Evolutionary conservation across 2,888 invertebrate species (phyloP).

Genomic region (Apamea sordens): DNA sequence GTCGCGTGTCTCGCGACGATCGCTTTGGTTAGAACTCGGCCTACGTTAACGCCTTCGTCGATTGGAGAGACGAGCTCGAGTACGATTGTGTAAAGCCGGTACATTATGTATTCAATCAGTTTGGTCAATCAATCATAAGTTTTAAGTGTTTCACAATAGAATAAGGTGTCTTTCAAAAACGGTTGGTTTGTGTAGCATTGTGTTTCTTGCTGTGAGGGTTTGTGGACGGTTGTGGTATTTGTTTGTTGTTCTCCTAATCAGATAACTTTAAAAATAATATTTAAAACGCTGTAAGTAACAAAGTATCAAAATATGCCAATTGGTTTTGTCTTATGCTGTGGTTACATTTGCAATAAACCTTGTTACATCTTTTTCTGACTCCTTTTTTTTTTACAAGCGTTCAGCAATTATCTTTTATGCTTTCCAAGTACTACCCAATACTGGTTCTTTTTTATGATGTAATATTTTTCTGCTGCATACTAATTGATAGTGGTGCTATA

Average conservation of each 20-base stretch:
- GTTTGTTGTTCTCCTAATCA: slow-evolving; percentile 59
- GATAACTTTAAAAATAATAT: slow-evolving; percentile 38
- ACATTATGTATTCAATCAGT: background rate
- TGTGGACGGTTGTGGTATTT: slow-evolving; percentile 64
- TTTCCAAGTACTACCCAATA: slow-evolving; percentile 17
- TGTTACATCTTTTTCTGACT: background rate
- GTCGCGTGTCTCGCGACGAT: background rate
- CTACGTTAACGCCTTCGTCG: background rate
- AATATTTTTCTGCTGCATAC: slow-evolving; percentile 25
- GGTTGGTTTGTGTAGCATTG: slow-evolving; percentile 49
- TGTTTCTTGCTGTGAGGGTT: slow-evolving; percentile 58
- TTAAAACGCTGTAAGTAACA: slow-evolving; percentile 21
- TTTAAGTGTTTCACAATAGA: background rate
- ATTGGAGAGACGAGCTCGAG: background rate
- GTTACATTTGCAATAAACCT: background rate
- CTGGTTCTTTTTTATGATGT: slow-evolving; percentile 14
- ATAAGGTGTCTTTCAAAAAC: slow-evolving; percentile 21
- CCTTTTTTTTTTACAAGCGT: background rate
- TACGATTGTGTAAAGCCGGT: slow-evolving; percentile 1
- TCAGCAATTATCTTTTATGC: background rate
- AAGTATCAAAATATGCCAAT: background rate
- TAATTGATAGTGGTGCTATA: slow-evolving; percentile 36
- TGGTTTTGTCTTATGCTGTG: slow-evolving; percentile 5
- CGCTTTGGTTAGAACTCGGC: background rate
- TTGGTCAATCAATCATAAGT: background rate